These are phyloP conservation scores for Bellardia bayeri DNA, from an alignment of 2,888 invertebrate genomes.

Conservation along the genomic window DNA sequence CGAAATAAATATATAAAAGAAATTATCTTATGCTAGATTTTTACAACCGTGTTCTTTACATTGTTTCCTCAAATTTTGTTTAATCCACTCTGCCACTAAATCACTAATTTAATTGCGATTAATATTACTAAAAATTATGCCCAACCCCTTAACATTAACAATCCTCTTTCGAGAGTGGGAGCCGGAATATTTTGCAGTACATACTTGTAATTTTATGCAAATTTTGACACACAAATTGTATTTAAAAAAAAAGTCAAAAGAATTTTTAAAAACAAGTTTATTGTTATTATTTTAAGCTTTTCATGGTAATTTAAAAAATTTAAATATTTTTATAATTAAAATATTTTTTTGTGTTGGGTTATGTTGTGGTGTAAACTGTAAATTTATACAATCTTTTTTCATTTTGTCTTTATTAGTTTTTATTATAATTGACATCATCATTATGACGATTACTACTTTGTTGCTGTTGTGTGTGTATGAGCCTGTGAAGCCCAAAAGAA, in stretches of 20 bases:
- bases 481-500: background rate
- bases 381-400: background rate
- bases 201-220: background rate
- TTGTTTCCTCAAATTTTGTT: too few species aligned
- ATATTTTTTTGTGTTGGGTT: background rate
- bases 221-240: background rate
- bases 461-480: background rate
- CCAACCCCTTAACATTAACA: background rate
- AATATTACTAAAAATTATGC: background rate
- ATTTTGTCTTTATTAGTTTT: slow-evolving; percentile 11
- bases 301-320: background rate
- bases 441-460: slow-evolving; percentile 7
- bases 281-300: background rate
- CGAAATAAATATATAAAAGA: too few species aligned
- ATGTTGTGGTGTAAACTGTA: background rate
- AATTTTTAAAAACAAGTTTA: background rate
- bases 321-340: background rate
- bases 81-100: too few species aligned
- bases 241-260: background rate
- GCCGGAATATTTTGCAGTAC: background rate
- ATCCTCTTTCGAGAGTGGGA: background rate
- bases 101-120: too few species aligned
- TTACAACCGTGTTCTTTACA: too few species aligned
- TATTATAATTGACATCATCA: slow-evolving; percentile 55
- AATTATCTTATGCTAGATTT: too few species aligned